These are phyloP conservation scores for Beaufortia kweichowensis DNA, from an alignment of 2,113 vertebrate species.

Conservation along the genomic window DNA sequence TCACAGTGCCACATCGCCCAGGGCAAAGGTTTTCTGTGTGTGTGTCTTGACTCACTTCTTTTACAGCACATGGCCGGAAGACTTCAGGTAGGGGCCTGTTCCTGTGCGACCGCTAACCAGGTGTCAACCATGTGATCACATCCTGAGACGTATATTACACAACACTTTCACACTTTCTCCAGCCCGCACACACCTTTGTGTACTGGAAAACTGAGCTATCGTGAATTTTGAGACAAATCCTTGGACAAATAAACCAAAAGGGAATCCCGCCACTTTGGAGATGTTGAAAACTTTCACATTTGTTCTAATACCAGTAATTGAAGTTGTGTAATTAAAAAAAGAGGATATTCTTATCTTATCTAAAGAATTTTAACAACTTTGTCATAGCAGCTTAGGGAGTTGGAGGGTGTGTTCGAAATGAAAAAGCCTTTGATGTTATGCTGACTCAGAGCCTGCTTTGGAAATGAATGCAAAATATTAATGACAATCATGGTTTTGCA, in stretches of 20 bases:
- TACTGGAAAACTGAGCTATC: background rate
- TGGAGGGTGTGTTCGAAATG: conserved; percentile 14
- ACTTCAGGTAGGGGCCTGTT: conserved; percentile 42
- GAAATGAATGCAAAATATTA: too few species aligned
- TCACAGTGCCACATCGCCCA: conserved; percentile 5
- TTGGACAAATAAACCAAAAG: too few species aligned
- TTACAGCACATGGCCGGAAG: background rate
- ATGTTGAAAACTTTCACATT: background rate
- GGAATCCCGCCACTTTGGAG: background rate
- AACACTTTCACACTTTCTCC: conserved; percentile 20
- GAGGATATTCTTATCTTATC: conserved; percentile 20
- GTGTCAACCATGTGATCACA: conserved; percentile 8
- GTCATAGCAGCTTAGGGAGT: conserved; percentile 6
- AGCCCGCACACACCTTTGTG: background rate
- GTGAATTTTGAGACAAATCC: background rate
- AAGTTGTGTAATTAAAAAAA: background rate
- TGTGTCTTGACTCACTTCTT: conserved; percentile 16
- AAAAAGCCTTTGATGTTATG: background rate
- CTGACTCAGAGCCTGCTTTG: background rate
- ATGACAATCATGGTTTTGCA: background rate
- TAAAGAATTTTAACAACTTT: conserved; percentile 31
- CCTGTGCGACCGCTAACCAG: background rate
- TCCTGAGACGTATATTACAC: background rate
- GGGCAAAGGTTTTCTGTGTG: conserved; percentile 21
- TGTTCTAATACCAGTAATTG: background rate